Percentiles rank a stretch among this genome's conserved stretches.
Conservation (phyloP, 1,140 invertebrate genomes). For the Triops cancriformis region DNA sequence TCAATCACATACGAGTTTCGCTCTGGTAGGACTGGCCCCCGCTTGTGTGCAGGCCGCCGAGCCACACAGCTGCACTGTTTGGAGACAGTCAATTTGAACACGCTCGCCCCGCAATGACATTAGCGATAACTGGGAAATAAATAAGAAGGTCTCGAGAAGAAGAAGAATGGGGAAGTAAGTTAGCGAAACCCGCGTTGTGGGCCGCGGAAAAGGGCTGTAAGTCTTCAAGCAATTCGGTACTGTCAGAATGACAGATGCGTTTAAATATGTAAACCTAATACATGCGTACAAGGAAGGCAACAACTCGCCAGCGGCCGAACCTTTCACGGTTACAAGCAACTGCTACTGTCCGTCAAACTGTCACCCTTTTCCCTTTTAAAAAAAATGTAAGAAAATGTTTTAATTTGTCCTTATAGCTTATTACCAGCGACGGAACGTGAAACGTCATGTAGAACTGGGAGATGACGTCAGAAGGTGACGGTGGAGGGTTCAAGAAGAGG, state of each 20-base stretch:
- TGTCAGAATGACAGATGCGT: conserved; percentile 6
- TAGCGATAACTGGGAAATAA: background rate
- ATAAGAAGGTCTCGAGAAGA: background rate
- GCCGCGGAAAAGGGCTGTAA: background rate
- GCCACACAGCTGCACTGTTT: background rate
- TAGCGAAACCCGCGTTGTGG: background rate
- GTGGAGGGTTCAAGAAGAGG: background rate
- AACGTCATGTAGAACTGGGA: background rate
- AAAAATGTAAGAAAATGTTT: too few relatives aligned
- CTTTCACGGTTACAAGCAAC: background rate
- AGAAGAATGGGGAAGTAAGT: background rate
- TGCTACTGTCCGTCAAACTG: background rate
- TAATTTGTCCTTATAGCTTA: background rate
- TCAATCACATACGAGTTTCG: background rate
- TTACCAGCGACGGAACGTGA: background rate
- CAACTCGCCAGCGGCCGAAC: background rate
- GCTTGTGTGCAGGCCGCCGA: background rate
- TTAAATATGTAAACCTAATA: background rate
- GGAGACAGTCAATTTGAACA: conserved; percentile 5
- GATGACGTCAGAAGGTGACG: background rate
- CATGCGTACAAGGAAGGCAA: background rate
- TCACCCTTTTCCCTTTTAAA: background rate
- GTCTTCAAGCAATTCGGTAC: background rate
- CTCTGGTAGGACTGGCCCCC: background rate
- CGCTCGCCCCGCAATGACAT: background rate